A percentile compares a stretch with the other conserved stretches of the same genome.
Evolutionary conservation across 1,140 invertebrate genomes (phyloP).

Genomic region (Lepidurus apus): DNA sequence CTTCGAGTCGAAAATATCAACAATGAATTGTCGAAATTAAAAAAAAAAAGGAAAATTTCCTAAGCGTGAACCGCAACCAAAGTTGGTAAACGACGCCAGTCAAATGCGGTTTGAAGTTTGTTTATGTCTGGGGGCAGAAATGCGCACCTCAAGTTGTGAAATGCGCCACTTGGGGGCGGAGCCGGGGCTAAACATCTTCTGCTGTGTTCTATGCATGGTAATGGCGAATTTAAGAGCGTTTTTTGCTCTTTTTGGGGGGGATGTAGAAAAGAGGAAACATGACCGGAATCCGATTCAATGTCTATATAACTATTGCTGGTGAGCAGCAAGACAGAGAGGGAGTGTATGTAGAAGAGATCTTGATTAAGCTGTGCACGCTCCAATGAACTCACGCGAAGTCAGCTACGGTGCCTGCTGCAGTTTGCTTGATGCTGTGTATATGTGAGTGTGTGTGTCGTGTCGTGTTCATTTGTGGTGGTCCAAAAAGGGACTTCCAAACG

Average conservation of each 20-base stretch:
- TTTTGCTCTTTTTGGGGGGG: not conserved
- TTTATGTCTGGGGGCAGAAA: no score
- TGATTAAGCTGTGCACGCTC: constrained; percentile 21
- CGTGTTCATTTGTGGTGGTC: constrained; percentile 7
- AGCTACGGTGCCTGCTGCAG: not conserved
- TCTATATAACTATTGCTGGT: not conserved
- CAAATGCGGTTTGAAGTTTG: no score
- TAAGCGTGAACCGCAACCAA: no score
- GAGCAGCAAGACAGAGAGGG: not conserved
- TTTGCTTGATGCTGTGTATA: not conserved
- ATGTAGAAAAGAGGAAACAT: not conserved
- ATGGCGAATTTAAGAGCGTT: not conserved
- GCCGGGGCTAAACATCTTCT: not conserved
- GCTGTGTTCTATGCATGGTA: not conserved
- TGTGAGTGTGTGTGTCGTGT: not conserved
- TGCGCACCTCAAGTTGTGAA: no score
- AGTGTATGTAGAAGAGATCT: not conserved
- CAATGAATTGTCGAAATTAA: no score
- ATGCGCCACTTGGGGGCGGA: no score
- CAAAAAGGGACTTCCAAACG: constrained; percentile 12
- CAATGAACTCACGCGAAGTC: constrained; percentile 10
- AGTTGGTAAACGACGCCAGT: no score
- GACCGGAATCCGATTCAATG: constrained; percentile 8
- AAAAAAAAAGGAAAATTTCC: no score
- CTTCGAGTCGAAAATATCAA: no score